A percentile compares a stretch with the other conserved stretches of the same genome.
These are phyloP conservation scores for Gymnoscopelus braueri DNA, from an alignment of 2,797 vertebrate species.

Conservation along the genomic window DNA sequence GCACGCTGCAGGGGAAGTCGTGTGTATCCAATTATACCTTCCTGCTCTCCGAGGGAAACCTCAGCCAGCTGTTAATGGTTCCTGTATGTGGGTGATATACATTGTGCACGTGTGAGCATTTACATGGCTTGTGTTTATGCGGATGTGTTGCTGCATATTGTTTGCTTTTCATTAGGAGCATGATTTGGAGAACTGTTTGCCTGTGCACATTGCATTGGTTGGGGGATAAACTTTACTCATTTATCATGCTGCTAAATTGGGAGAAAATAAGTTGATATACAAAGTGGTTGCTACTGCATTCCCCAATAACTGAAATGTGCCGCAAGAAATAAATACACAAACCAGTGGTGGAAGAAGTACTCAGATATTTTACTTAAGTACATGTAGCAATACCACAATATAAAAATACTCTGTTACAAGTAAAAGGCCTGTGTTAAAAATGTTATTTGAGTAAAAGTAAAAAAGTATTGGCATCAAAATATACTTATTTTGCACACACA, in stretches of 20 bases:
- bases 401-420: no score
- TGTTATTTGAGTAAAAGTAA: no score
- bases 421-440: no score
- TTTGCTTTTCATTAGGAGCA: constrained; percentile 61
- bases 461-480: no score
- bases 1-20: constrained; percentile 64
- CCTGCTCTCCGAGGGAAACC: constrained; percentile 47
- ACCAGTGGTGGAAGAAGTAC: no score
- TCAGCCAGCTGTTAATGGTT: constrained; percentile 53
- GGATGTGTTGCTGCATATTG: constrained; percentile 22
- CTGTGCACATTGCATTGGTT: constrained; percentile 19
- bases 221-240: constrained; percentile 29
- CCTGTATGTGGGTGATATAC: constrained; percentile 37
- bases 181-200: constrained; percentile 58
- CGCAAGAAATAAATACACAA: constrained; percentile 50
- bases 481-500: background rate
- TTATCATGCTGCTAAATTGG: constrained; percentile 52
- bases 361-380: no score
- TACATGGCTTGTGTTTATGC: constrained; percentile 25
- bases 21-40: constrained; percentile 53
- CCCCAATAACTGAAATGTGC: constrained; percentile 31
- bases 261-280: constrained; percentile 25
- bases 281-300: constrained; percentile 35
- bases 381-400: no score
- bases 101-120: constrained; percentile 25